Conservation (phyloP, 2,888 invertebrate species). For the Azorinus chamasolen region DNA sequence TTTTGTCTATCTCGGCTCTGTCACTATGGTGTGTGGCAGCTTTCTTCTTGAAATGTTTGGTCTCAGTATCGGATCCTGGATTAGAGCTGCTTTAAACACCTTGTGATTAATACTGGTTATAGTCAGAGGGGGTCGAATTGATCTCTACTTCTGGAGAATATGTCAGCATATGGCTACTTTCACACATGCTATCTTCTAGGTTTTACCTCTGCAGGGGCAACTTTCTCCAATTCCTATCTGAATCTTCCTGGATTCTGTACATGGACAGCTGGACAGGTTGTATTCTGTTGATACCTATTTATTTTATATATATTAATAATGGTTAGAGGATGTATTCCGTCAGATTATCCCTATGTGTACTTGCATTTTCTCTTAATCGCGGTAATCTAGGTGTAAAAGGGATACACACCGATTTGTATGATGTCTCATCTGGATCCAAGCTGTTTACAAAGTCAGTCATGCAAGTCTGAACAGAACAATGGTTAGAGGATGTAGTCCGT, state of each 20-base stretch:
- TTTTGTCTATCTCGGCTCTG: not conserved
- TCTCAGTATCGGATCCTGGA: not conserved
- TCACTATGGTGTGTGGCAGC: not conserved
- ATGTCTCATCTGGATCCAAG: no score
- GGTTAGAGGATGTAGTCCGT: no score
- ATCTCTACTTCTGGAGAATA: not conserved
- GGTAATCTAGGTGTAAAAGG: slow-evolving; percentile 12
- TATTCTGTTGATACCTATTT: not conserved
- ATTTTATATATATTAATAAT: slow-evolving; percentile 13
- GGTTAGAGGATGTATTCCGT: no score
- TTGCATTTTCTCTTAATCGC: slow-evolving; percentile 5
- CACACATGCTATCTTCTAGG: no score
- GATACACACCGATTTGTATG: no score
- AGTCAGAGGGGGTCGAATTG: not conserved
- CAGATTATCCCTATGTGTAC: slow-evolving; percentile 5
- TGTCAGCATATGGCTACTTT: not conserved
- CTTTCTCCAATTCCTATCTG: not conserved
- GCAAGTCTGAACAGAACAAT: no score
- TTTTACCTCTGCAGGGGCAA: not conserved
- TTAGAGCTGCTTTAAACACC: not conserved
- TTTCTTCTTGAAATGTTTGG: not conserved
- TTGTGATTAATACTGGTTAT: not conserved
- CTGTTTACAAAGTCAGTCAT: no score
- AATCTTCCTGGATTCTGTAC: slow-evolving; percentile 10
- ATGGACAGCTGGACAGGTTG: slow-evolving; percentile 28